These are phyloP conservation scores for Andricus quercusramuli DNA, from an alignment of 2,888 invertebrate species.

Conservation along the genomic window DNA sequence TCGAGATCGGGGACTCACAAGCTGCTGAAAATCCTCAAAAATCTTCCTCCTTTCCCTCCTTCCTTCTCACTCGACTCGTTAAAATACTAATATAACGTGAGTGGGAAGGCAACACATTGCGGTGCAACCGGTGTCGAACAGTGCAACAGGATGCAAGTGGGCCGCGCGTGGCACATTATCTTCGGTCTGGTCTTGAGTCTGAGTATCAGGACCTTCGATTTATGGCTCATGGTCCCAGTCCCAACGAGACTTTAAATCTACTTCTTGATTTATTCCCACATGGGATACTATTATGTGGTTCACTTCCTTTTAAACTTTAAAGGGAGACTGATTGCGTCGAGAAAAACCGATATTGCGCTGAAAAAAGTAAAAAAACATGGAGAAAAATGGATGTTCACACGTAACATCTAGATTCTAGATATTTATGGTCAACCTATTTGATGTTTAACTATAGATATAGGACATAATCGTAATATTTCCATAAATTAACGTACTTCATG, in stretches of 20 bases:
- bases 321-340: too few relatives aligned
- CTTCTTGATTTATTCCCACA: conserved; percentile 1
- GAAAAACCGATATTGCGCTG: too few relatives aligned
- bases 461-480: too few relatives aligned
- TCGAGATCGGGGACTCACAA: conserved; percentile 11
- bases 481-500: too few relatives aligned
- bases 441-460: too few relatives aligned
- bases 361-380: too few relatives aligned
- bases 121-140: conserved; percentile 17
- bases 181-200: conserved; percentile 49
- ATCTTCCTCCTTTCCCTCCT: neutral
- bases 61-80: conserved; percentile 14
- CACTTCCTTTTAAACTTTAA: neutral
- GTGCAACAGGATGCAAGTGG: conserved; percentile 56
- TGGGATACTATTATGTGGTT: neutral
- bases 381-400: too few relatives aligned
- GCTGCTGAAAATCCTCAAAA: conserved; percentile 15
- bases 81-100: conserved; percentile 16
- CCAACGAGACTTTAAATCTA: conserved; percentile 49
- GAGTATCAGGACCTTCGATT: conserved; percentile 58
- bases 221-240: conserved; percentile 57
- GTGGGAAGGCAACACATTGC: conserved; percentile 25
- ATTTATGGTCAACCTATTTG: too few relatives aligned
- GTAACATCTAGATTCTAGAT: too few relatives aligned
- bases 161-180: conserved; percentile 57